These are phyloP conservation scores for Meandrusa payeni DNA, from an alignment of 2,888 invertebrate genomes.

Conservation along the genomic window DNA sequence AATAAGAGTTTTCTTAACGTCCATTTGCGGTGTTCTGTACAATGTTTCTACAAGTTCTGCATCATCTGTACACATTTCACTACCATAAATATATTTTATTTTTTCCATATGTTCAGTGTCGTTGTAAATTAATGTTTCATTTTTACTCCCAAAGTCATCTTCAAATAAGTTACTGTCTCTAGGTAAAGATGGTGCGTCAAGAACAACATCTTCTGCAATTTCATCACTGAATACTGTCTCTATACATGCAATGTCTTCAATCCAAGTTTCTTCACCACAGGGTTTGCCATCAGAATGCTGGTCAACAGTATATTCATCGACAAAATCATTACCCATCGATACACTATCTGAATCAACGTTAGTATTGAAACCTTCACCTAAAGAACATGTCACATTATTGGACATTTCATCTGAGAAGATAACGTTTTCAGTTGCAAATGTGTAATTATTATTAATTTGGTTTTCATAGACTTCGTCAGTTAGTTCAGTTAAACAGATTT, in stretches of 20 bases:
- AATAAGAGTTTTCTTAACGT: conserved; percentile 56
- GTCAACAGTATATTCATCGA: conserved; percentile 37
- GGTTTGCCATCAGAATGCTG: conserved; percentile 43
- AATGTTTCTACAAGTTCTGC: conserved; percentile 58
- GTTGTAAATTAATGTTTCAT: conserved; percentile 33
- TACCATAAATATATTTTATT: conserved; percentile 55
- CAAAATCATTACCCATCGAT: neutral
- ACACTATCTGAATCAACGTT: conserved; percentile 23
- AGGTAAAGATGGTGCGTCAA: conserved; percentile 47
- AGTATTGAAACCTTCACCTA: conserved; percentile 25
- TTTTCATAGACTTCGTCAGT: conserved; percentile 34
- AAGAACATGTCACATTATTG: conserved; percentile 5
- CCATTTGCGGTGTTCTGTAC: conserved; percentile 61
- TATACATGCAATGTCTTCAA: conserved; percentile 67
- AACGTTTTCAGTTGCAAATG: conserved; percentile 3
- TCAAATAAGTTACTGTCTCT: conserved; percentile 38
- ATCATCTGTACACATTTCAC: conserved; percentile 52
- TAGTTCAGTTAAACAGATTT: conserved; percentile 55
- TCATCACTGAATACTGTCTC: conserved; percentile 73
- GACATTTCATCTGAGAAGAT: conserved; percentile 11
- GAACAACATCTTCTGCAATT: conserved; percentile 57
- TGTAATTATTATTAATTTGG: conserved; percentile 20
- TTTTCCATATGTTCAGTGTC: conserved; percentile 47
- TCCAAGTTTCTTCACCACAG: conserved; percentile 56
- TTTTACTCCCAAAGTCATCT: conserved; percentile 31